A percentile compares a stretch with the other conserved stretches of the same genome.
phyloP scores from a whole-genome alignment of 2,113 vertebrate species.

The Phrynocephalus versicolor region DNA sequence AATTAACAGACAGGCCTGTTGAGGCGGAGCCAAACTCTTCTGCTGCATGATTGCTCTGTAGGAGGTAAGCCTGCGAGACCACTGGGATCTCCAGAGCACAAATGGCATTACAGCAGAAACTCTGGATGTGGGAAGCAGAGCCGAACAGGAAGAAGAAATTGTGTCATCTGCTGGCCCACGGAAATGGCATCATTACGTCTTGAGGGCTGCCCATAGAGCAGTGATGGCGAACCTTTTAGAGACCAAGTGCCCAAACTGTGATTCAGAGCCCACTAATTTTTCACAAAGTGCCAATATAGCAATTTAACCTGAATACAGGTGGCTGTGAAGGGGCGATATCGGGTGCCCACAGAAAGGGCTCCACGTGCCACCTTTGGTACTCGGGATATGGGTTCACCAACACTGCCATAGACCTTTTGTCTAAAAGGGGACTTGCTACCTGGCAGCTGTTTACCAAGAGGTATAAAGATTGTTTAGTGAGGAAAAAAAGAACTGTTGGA shows the following conservation, averaged over 20 bases:
- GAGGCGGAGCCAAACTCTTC: too few species aligned
- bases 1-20: background rate
- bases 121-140: background rate
- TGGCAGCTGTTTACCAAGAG: background rate
- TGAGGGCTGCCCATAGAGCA: too few species aligned
- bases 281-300: too few species aligned
- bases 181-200: too few species aligned
- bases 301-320: too few species aligned
- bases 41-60: background rate
- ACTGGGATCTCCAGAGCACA: constrained; percentile 2
- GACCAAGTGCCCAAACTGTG: too few species aligned
- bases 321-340: too few species aligned
- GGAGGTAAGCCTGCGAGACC: constrained; percentile 5
- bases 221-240: too few species aligned
- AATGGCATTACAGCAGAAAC: constrained; percentile 52
- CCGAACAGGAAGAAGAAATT: background rate
- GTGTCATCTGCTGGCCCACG: background rate
- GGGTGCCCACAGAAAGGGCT: too few species aligned
- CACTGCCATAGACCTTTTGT: background rate
- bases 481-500: background rate
- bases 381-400: too few species aligned
- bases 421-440: background rate
- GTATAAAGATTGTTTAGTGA: background rate
- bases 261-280: too few species aligned
- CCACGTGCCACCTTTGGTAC: too few species aligned